A percentile compares a stretch with the other conserved stretches of the same genome.
Evolutionary conservation across 1,140 invertebrate genomes (phyloP).

Genomic region (Polyergus mexicanus): DNA sequence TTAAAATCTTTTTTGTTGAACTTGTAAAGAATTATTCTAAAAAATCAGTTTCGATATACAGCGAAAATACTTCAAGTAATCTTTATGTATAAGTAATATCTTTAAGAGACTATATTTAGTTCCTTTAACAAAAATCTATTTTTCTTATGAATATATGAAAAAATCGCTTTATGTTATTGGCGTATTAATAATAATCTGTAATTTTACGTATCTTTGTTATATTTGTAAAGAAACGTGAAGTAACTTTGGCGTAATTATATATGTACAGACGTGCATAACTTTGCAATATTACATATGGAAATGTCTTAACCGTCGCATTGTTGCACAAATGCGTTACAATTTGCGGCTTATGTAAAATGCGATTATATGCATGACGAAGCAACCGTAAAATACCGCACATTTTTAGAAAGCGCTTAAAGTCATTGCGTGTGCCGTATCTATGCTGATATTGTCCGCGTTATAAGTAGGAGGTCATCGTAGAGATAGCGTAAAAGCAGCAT

Average conservation of each 20-base stretch:
- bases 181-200: neutral
- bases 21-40: neutral
- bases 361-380: constrained; percentile 56
- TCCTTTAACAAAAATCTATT: neutral
- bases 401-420: constrained; percentile 62
- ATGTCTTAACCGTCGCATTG: constrained; percentile 23
- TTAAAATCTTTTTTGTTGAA: neutral
- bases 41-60: neutral
- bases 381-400: constrained; percentile 9
- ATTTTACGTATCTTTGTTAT: neutral
- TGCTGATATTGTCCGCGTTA: constrained; percentile 31
- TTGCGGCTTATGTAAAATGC: constrained; percentile 60
- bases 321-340: constrained; percentile 47
- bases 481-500: constrained; percentile 61
- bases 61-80: neutral
- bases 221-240: constrained; percentile 13
- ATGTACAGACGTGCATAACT: constrained; percentile 19
- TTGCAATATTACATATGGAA: constrained; percentile 54
- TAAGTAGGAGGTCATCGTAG: constrained; percentile 47
- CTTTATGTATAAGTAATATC: neutral
- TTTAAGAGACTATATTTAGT: neutral
- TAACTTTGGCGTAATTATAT: neutral
- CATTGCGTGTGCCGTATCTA: constrained; percentile 33
- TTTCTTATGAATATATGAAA: neutral
- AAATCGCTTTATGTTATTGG: neutral